Evolutionary conservation across 2,113 vertebrate species (phyloP).

Genomic region (Vidua chalybeata): DNA sequence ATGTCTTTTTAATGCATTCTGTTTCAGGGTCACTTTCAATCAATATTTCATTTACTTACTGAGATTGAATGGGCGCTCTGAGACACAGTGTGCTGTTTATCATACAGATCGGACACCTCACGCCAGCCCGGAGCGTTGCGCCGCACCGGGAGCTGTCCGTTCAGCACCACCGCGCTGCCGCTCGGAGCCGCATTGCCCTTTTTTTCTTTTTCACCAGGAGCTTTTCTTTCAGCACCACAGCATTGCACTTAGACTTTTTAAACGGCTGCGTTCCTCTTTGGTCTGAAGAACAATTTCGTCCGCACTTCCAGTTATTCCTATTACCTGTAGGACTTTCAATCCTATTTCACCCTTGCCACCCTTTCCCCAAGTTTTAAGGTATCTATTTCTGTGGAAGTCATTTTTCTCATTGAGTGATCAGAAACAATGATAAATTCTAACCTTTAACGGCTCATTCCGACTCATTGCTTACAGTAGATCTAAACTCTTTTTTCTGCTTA

Average conservation of each 20-base stretch:
- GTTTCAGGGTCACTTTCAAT: conserved; percentile 94
- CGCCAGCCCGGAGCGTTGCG: conserved; percentile 82
- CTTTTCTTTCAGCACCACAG: conserved; percentile 85
- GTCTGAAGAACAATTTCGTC: conserved; percentile 83
- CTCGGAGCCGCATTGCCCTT: conserved; percentile 80
- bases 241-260: conserved; percentile 85
- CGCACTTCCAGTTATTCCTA: conserved; percentile 81
- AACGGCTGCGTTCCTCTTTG: conserved; percentile 83
- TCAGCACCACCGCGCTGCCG: conserved; percentile 83
- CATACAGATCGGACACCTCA: conserved; percentile 88
- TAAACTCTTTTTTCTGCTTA: conserved; percentile 88
- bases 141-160: conserved; percentile 84
- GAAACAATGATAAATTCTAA: conserved; percentile 86
- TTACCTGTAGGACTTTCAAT: conserved; percentile 79
- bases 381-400: conserved; percentile 83
- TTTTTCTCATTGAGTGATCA: conserved; percentile 85
- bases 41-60: conserved; percentile 94
- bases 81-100: conserved; percentile 89
- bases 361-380: conserved; percentile 78
- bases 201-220: conserved; percentile 78
- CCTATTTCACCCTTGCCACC: conserved; percentile 77
- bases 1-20: conserved; percentile 92
- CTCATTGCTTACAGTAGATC: conserved; percentile 88
- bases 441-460: conserved; percentile 87
- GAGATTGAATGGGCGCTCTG: conserved; percentile 90